Percentiles rank a stretch among this genome's conserved stretches.
phyloP scores from a whole-genome alignment of 1,140 invertebrate genomes.

The Cydia amplana region DNA sequence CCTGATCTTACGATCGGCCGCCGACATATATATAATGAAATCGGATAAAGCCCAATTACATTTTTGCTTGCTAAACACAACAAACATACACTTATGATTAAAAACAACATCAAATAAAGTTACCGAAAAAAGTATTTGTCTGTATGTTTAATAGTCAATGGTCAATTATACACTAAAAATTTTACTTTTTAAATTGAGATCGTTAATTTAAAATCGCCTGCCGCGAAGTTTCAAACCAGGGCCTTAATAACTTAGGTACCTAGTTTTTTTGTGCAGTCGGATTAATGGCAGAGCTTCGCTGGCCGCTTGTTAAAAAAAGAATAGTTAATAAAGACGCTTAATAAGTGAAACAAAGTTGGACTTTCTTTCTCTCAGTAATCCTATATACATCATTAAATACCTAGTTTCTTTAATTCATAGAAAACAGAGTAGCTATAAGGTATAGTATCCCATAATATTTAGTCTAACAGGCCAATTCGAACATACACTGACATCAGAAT shows the following conservation, averaged over 20 bases:
- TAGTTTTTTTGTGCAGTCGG: neutral
- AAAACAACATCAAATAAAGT: no score
- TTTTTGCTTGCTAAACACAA: no score
- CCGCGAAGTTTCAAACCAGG: neutral
- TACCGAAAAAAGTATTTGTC: no score
- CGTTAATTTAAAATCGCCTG: neutral
- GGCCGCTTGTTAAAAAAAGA: slow-evolving; percentile 23
- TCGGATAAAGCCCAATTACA: no score
- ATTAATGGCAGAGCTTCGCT: slow-evolving; percentile 26
- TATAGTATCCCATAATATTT: no score
- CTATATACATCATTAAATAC: neutral
- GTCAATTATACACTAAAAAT: neutral
- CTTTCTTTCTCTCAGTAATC: neutral
- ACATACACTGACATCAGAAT: no score
- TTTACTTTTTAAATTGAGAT: neutral
- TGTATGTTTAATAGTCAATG: no score
- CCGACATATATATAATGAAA: no score
- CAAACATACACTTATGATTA: no score
- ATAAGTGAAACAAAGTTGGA: neutral
- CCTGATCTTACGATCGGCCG: no score
- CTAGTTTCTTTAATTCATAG: neutral
- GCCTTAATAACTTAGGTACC: neutral
- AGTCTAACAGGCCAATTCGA: no score
- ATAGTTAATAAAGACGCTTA: slow-evolving; percentile 20
- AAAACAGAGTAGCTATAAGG: neutral